Evolutionary conservation across 2,888 invertebrate species (phyloP), one percentile per base, ranked within the genome.

Genomic region (Mamestra brassicae): DNA sequence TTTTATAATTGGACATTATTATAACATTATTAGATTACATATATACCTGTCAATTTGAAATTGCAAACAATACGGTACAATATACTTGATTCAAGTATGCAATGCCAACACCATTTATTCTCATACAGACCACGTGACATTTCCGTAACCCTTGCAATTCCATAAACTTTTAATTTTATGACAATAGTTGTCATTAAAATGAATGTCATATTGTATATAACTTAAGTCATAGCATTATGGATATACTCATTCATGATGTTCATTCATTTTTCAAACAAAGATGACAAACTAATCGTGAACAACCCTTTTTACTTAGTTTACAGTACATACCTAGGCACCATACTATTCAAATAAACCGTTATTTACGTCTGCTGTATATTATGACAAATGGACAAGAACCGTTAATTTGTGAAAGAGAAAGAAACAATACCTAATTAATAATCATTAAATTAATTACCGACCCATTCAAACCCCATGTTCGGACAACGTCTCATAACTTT

Each of bases 401-500:
- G 11, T 50, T 50, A n/a, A 50, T 57, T 50, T n/a, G n/a, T 76
- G 15, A 42, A 42, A 42, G 11, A 47, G 15, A 42, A 55, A 65
- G 4, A n/a, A 42, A 11, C n/a, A 34, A 38, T 38, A 38, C 4
- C 4, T 6, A 38, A 69, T 47, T 47, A 69, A 69, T 65, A n/a
- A 26, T 11, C n/a, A 76, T 26, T 26, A 11, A 34, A 11, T 45
- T n/a, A 52, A 34, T n/a, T 34, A 15, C 17, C 3, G 15, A 36
- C 2, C 3, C 34, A n/a, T 42, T 42, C 57, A n/a, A 50, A 52
- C 1, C 26, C 38, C 42, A 10, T 57, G 34, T 36, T 8, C 26
- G 17, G 6, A 58, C 13, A 52, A 71, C 11, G 7, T 26, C 13
- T n/a, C 55, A 66, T 79, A 62, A 62, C 47, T 60, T 69, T 47